These are phyloP conservation scores for Xylota segnis DNA, from an alignment of 2,888 invertebrate species.

Conservation along the genomic window DNA sequence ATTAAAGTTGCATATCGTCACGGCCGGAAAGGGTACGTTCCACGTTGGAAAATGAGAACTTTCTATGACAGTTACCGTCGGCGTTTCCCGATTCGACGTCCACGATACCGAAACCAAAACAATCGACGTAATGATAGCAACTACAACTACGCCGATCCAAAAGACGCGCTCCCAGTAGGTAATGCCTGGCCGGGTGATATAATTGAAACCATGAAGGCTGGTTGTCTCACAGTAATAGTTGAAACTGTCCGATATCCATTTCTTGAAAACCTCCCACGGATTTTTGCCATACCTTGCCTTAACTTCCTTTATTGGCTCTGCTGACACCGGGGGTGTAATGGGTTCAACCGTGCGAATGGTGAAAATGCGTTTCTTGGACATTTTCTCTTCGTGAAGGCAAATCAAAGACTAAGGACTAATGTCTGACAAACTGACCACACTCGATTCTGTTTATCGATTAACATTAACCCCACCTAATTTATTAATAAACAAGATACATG, in stretches of 20 bases:
- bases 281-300: slow-evolving; percentile 11
- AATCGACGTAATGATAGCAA: slow-evolving; percentile 86
- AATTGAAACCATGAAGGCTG: slow-evolving; percentile 89
- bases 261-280: slow-evolving; percentile 65
- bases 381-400: slow-evolving; percentile 8
- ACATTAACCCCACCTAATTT: slow-evolving; percentile 42
- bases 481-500: slow-evolving; percentile 52
- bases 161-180: slow-evolving; percentile 85
- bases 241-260: slow-evolving; percentile 81
- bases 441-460: slow-evolving; percentile 22
- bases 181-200: slow-evolving; percentile 87
- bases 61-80: slow-evolving; percentile 87
- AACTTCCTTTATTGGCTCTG: not conserved
- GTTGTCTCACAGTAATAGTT: slow-evolving; percentile 88
- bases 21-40: slow-evolving; percentile 87
- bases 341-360: slow-evolving; percentile 64
- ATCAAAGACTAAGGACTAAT: slow-evolving; percentile 39
- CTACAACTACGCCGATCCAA: slow-evolving; percentile 86
- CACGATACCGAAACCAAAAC: slow-evolving; percentile 87
- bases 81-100: slow-evolving; percentile 87
- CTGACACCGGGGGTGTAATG: slow-evolving; percentile 3
- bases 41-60: slow-evolving; percentile 86
- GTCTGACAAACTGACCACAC: not conserved
- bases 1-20: slow-evolving; percentile 86
- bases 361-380: slow-evolving; percentile 58